phyloP scores from a whole-genome alignment of 2,797 vertebrate species.

The Sebastolobus altivelis region DNA sequence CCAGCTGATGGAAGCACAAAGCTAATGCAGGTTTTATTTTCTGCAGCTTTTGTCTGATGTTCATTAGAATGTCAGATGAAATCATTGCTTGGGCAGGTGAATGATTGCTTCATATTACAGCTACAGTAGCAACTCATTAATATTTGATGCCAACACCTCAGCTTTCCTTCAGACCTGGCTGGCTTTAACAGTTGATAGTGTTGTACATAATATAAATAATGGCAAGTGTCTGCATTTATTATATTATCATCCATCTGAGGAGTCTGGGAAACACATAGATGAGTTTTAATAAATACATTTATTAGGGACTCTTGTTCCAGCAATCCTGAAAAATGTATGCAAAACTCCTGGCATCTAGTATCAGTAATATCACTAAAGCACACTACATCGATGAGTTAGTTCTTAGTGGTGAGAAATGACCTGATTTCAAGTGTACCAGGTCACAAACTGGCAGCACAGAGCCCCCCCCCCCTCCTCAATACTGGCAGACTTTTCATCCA shows the following conservation, averaged over 20 bases:
- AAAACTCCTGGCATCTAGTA: background rate
- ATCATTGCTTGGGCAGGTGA: background rate
- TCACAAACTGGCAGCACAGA: slow-evolving; percentile 21
- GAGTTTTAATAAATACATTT: background rate
- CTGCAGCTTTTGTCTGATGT: background rate
- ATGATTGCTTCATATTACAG: slow-evolving; percentile 5
- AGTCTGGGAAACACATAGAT: background rate
- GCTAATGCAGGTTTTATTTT: background rate
- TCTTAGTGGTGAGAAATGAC: slow-evolving; percentile 38
- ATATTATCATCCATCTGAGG: background rate
- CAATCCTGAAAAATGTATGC: background rate
- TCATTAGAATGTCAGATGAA: slow-evolving; percentile 11
- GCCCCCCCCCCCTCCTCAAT: background rate
- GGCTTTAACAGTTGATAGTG: background rate
- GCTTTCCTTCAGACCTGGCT: background rate
- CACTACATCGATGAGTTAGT: background rate
- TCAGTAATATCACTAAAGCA: background rate
- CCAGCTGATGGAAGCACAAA: background rate
- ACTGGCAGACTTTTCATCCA: background rate
- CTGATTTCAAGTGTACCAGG: slow-evolving; percentile 28
- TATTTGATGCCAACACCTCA: slow-evolving; percentile 12
- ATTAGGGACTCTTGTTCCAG: background rate
- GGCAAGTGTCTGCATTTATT: background rate
- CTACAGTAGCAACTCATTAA: slow-evolving; percentile 1
- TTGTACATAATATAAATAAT: background rate